A percentile compares a stretch with the other conserved stretches of the same genome.
These are phyloP conservation scores for Onthophagus taurus DNA, from an alignment of 1,140 invertebrate genomes.

Conservation along the genomic window DNA sequence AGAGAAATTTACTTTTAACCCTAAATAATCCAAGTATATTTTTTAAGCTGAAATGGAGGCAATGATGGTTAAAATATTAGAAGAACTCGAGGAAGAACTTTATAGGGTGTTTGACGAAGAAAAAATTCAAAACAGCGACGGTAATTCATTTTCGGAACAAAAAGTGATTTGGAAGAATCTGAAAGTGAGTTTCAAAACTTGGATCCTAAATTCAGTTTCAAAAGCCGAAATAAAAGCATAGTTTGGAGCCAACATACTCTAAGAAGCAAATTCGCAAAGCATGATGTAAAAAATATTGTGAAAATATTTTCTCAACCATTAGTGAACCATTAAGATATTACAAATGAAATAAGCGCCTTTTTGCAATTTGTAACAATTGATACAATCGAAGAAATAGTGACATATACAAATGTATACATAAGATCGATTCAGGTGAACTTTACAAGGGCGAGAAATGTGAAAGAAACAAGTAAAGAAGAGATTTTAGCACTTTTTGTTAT, in stretches of 20 bases:
- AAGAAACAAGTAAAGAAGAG: background rate
- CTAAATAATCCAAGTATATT: too few relatives aligned
- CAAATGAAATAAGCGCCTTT: background rate
- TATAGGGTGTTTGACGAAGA: background rate
- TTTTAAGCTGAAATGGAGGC: constrained; percentile 7
- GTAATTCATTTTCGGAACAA: constrained; percentile 5
- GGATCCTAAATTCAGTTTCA: too few relatives aligned
- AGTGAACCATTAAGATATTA: background rate
- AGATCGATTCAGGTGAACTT: background rate
- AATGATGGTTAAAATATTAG: background rate
- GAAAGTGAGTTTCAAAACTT: background rate
- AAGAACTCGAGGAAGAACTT: constrained; percentile 8
- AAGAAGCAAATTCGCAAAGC: constrained; percentile 4
- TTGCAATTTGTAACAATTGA: background rate
- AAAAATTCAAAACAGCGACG: constrained; percentile 5
- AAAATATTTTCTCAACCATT: background rate
- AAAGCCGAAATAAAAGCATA: background rate
- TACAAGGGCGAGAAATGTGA: constrained; percentile 1
- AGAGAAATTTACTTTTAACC: too few relatives aligned
- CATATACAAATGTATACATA: constrained; percentile 3
- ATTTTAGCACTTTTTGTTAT: constrained; percentile 5
- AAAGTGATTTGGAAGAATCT: background rate
- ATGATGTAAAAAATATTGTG: background rate
- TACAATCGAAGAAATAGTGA: constrained; percentile 2
- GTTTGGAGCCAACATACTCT: background rate